Conservation (phyloP, 2,797 vertebrate genomes). For the Acrossocheilus wenchowensis region DNA sequence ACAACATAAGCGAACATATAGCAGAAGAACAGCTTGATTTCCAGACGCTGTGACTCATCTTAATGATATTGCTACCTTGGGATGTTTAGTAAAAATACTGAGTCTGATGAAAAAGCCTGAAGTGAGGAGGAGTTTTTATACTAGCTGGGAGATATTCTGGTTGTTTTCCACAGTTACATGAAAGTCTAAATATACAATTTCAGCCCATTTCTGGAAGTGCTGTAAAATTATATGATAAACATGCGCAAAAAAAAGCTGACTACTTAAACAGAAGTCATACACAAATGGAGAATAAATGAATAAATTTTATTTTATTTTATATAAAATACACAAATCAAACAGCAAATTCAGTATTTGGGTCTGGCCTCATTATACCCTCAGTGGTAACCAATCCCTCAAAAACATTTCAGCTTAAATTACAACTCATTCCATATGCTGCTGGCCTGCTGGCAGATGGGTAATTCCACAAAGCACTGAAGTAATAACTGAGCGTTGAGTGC, state of each 20-base stretch:
- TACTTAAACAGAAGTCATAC: no score
- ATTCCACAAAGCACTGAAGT: conserved; percentile 46
- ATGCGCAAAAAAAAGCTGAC: no score
- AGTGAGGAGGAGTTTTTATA: background rate
- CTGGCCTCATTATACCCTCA: background rate
- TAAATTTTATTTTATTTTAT: no score
- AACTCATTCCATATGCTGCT: conserved; percentile 50
- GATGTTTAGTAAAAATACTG: background rate
- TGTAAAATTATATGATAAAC: background rate
- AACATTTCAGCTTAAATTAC: conserved; percentile 44
- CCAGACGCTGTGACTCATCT: background rate
- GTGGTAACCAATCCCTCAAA: conserved; percentile 15
- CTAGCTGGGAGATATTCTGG: background rate
- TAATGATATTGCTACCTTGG: background rate
- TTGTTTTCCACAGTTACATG: background rate
- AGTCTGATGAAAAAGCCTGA: background rate
- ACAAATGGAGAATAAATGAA: no score
- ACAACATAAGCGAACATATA: conserved; percentile 15
- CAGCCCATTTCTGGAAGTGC: no score
- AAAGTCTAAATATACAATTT: background rate
- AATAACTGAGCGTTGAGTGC: conserved; percentile 48
- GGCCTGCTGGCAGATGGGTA: conserved; percentile 49
- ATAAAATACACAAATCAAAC: background rate
- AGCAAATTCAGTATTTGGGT: background rate
- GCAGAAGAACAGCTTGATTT: conserved; percentile 1